Percentiles rank a stretch among this genome's conserved stretches.
These are phyloP conservation scores for Drosophila funebris DNA, from an alignment of 1,140 invertebrate species.

Conservation along the genomic window DNA sequence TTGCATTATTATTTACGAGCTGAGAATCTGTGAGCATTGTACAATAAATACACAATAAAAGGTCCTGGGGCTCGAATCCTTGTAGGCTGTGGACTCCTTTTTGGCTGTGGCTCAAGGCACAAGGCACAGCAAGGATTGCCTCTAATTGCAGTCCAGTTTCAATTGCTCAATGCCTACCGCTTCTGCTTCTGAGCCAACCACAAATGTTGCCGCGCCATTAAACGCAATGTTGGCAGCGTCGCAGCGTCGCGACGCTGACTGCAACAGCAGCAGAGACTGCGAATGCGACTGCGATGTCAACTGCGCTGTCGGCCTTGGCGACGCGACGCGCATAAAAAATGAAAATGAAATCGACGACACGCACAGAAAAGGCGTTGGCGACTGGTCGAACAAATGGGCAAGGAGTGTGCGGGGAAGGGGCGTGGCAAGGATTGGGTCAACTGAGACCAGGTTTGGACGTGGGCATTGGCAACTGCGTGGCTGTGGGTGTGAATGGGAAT, in stretches of 20 bases:
- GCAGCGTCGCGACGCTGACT: background rate
- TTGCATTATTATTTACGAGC: conserved; percentile 44
- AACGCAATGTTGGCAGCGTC: conserved; percentile 9
- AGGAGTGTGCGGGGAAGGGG: background rate
- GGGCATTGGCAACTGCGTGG: background rate
- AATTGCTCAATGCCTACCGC: background rate
- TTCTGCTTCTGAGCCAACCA: conserved; percentile 11
- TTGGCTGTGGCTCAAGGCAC: background rate
- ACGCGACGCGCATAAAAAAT: conserved; percentile 67
- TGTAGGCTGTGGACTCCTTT: background rate
- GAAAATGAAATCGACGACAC: conserved; percentile 71
- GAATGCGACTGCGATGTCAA: conserved; percentile 15
- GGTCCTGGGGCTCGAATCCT: background rate
- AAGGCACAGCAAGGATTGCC: conserved; percentile 31
- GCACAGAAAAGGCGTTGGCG: conserved; percentile 58
- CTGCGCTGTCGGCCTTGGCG: conserved; percentile 52
- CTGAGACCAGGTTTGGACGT: conserved; percentile 11
- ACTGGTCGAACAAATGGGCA: background rate
- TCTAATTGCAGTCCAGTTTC: conserved; percentile 47
- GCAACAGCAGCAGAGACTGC: background rate
- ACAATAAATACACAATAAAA: background rate
- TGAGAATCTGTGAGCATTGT: too few relatives aligned
- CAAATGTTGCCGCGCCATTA: conserved; percentile 49
- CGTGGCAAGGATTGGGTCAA: conserved; percentile 36
- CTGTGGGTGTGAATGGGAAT: background rate